Base-by-base conservation (phyloP, 2,113 vertebrate genomes). In the Grammomys dolichurus region DNA sequence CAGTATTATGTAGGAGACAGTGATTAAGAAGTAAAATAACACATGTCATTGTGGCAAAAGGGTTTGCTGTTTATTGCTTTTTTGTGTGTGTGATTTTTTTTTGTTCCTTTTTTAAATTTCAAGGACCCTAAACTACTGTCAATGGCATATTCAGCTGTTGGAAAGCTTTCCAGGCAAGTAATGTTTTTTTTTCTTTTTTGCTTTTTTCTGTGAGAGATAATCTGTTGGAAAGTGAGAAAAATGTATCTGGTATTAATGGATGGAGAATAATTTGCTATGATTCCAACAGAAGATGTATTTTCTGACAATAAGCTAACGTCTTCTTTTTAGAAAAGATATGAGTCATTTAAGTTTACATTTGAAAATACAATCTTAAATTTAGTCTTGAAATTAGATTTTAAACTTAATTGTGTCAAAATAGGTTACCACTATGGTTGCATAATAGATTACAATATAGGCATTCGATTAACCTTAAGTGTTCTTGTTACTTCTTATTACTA, bases 61-160 rank as follows among this genome's bases (percentile, higher is more conserved):
- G 65, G 94, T 19, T 60, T 96, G 93, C 97, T 97, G 76, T 90
- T 98, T 86, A 98, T 91, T 97, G 94, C 81, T 82, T 10, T 69
- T 90, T 92, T 86, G 16, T 60, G 58, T 97, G 73, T 91, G 56
- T 58, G 75, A 65, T 58, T 87, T 78, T 87, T 94, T 90, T 78
- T 87, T 95, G 70, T 65, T 51, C 5, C 51, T 96, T 75, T 69
- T 69, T 90, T 80, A 78, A 91, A 89, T 95, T 98, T 98, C 82
- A 98, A 99, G 99, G 99, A 99, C 98, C 99, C 99, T 43, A 99
- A 99, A 97, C 97, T 99, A 87, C 97, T 99, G 63, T 99, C 99
- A 96, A 98, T 99, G 98, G 99, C 99, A 87, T 99, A 99, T 98
- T 99, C 99, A 96, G 99, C 99, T 56, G 99, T 99, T 97, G 99